Base-by-base conservation (phyloP, 2,797 vertebrate species). In the Cuniculus paca region DNA sequence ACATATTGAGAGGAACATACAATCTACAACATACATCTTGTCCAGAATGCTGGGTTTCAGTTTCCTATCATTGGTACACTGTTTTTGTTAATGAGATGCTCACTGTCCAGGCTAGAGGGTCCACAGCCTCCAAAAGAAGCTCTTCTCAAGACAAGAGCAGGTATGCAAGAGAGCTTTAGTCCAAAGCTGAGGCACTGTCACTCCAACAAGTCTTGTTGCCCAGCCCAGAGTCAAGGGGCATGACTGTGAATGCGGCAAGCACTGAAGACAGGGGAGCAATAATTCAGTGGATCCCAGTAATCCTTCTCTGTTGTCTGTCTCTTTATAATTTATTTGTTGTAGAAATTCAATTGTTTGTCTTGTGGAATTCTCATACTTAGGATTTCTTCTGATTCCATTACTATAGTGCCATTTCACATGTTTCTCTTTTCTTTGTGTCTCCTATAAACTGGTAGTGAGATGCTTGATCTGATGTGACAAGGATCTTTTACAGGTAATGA, bases 351-450 rank as follows among this genome's bases (percentile, higher is more conserved):
- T 56, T 63, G 20, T 81, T 58, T 93, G 36, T 80, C 45, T 70
- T 80, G 2, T 77, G 5, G n/a, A 77, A 84, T 88, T 92, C 42
- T 36, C 45, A 61, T n/a, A 50, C 83, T 92, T 39, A 58, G n/a
- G 19, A 48, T 84, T 54, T 90, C 20, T 90, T 90, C 78, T 92
- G 63, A 88, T 80, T 70, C 26, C 19, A 82, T 89, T 48, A 16
- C 3, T 28, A 0, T 72, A 65, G 52, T 48, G 26, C 63, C 26
- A 26, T 78, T 93, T 85, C 65, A 68, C 70, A 48, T 48, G 6
- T 65, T 91, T 95, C 54, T 77, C 31, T 89, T 58, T 65, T 82
- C 28, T 91, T 87, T 90, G 19, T 28, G 6, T 75, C 83, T 92
- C 17, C 61, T 90, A 3, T 83, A 75, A 87, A 83, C 31, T 86